Base-by-base conservation (phyloP, 2,888 invertebrate genomes). In the Euclidia mi region DNA sequence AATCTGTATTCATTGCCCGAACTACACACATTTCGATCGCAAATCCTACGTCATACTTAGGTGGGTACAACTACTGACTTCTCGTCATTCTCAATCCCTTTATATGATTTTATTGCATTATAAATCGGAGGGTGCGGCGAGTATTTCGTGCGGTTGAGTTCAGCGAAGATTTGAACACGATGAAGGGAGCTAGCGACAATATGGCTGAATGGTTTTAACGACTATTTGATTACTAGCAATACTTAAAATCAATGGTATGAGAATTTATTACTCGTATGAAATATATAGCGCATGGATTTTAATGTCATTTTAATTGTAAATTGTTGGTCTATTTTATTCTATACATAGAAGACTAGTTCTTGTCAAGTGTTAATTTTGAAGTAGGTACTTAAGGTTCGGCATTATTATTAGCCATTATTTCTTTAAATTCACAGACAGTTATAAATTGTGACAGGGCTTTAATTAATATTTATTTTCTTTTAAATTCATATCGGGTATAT, bases 161-260 rank as follows among this genome's bases (percentile, higher is more conserved):
- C n/a, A 25, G 20, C 35, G 14, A 12, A 28, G 12, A 40, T 40
- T 40, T 40, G 12, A 3, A 6, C 12, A 20, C 12, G 10, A 14
- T 12, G 11, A 18, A 28, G 48, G 44, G 38, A 44, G 20, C 9
- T 12, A 34, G 17, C 15, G 11, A 3, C 17, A 44, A 1, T 7
- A 18, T 45, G 53, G 37, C 4, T 59, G 55, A 56, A 55, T 60
- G 51, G 41, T 4, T 63, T 72, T 72, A 56, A 71, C 44, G 48
- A 69, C 57, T 17, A 29, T 72, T 58, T 66, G 60, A 65, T 72
- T 63, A 45, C 44, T 10, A 10, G 29, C 38, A 25, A 6, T 31
- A 12, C 7, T 14, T 42, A 35, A 56, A 31, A 1, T 50, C 45
- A 56, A 50, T 44, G 49, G 45, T 29, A 29, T 32, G 49, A 28